Conservation (phyloP, 2,888 invertebrate genomes). For the Oligia strigilis region DNA sequence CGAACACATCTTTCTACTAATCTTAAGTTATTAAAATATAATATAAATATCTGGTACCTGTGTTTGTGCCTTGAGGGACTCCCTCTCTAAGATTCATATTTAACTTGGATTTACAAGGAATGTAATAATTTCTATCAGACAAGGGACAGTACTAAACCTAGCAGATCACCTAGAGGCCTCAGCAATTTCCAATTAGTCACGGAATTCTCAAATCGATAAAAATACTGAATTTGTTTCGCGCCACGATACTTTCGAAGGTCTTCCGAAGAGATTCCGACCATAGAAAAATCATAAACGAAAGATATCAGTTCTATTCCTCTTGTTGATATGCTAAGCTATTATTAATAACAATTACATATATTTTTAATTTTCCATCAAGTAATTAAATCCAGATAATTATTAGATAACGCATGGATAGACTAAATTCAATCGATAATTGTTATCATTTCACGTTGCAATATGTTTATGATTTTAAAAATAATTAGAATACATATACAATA, state of each 20-base stretch:
- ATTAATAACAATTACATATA: conserved; percentile 3
- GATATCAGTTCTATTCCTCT: neutral
- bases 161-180: neutral
- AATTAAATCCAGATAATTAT: conserved; percentile 49
- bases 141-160: neutral
- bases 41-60: neutral
- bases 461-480: neutral
- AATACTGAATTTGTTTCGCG: conserved; percentile 17
- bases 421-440: neutral
- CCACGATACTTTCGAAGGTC: neutral
- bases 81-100: neutral
- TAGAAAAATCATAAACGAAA: neutral
- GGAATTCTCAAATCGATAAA: conserved; percentile 24
- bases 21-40: no score
- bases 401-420: conserved; percentile 20
- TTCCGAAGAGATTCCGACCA: neutral
- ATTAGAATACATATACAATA: neutral
- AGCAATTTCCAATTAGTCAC: conserved; percentile 41
- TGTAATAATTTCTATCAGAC: neutral
- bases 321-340: neutral
- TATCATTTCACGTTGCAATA: conserved; percentile 10
- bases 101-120: neutral
- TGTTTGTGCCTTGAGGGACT: neutral
- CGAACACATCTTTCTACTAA: neutral
- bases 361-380: conserved; percentile 10